phyloP scores from a whole-genome alignment of 1,140 invertebrate species.

The Heliconius nattereri region DNA sequence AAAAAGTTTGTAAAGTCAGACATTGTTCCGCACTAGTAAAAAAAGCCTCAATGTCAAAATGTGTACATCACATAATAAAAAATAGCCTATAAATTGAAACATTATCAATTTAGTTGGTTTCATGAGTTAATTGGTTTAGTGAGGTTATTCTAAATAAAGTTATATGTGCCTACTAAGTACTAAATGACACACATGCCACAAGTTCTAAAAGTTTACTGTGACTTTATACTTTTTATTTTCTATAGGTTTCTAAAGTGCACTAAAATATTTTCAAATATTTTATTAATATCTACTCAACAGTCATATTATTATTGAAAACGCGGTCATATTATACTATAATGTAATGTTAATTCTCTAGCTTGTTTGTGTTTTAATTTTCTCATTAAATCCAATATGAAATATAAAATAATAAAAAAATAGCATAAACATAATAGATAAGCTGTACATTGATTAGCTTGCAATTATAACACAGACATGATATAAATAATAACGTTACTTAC shows the following conservation, averaged over 20 bases:
- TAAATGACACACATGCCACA: no score
- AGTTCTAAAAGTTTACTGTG: not conserved
- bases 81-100: not conserved
- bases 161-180: no score
- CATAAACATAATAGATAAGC: not conserved
- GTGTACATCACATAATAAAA: not conserved
- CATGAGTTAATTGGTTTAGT: no score
- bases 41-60: not conserved
- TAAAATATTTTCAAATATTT: not conserved
- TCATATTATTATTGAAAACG: not conserved
- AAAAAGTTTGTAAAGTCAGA: no score
- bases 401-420: not conserved
- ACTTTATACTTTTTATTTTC: not conserved
- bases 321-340: not conserved
- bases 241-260: not conserved
- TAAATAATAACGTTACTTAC: slow-evolving; percentile 30
- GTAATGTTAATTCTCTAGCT: not conserved
- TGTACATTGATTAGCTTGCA: not conserved
- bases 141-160: no score
- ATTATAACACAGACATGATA: not conserved
- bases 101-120: not conserved
- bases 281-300: not conserved
- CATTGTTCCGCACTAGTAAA: no score
- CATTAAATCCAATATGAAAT: not conserved
- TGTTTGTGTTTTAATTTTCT: not conserved